phyloP scores from a whole-genome alignment of 2,888 invertebrate genomes.

The Matsumyia berberina region DNA sequence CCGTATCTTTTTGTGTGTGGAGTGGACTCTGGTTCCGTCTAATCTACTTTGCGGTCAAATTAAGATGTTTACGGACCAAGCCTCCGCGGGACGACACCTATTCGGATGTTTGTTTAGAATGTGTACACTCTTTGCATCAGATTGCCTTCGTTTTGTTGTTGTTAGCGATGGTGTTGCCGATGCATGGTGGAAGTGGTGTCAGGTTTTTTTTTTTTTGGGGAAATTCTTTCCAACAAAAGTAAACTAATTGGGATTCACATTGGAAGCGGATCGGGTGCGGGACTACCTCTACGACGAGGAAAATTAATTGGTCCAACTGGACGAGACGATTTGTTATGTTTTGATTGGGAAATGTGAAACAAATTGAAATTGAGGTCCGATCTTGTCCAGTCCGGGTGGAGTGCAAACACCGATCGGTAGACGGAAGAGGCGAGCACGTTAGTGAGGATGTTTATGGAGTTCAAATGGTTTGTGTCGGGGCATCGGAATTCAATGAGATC shows the following conservation, averaged over 20 bases:
- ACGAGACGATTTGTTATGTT: constrained; percentile 67
- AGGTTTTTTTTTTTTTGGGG: constrained; percentile 24
- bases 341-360: constrained; percentile 69
- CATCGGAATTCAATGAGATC: not conserved
- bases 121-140: not conserved
- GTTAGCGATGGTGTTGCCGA: too few species aligned
- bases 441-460: constrained; percentile 19
- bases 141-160: constrained; percentile 16
- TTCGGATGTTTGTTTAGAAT: constrained; percentile 40
- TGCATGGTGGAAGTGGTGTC: not conserved
- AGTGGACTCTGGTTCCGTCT: not conserved
- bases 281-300: not conserved
- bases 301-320: constrained; percentile 70
- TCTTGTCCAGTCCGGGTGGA: not conserved
- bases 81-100: constrained; percentile 27
- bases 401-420: constrained; percentile 13
- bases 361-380: constrained; percentile 47
- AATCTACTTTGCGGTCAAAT: constrained; percentile 61
- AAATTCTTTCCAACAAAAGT: constrained; percentile 6
- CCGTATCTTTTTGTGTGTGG: not conserved
- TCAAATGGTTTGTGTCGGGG: not conserved
- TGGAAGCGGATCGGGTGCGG: constrained; percentile 22
- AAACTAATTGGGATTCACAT: constrained; percentile 57
- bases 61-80: constrained; percentile 39
- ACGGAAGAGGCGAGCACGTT: not conserved